Conservation (phyloP, 2,113 vertebrate genomes). For the Macroglossus sobrinus region DNA sequence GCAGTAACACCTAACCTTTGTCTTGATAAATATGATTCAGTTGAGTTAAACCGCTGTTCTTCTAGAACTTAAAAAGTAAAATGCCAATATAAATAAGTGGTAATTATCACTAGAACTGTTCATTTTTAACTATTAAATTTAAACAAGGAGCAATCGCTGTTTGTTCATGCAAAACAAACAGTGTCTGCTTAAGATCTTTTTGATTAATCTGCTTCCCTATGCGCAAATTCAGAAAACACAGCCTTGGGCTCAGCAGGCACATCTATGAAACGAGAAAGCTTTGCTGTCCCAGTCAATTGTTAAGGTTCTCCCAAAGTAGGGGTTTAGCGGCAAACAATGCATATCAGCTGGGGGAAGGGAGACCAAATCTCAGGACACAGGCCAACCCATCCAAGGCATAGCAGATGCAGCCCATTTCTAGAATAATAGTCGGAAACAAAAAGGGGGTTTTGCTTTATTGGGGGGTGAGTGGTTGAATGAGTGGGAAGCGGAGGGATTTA, state of each 20-base stretch:
- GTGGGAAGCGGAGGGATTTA: neutral
- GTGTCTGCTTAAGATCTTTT: slow-evolving; percentile 73
- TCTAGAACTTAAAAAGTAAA: slow-evolving; percentile 67
- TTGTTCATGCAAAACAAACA: slow-evolving; percentile 78
- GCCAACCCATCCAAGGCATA: neutral
- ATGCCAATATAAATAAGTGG: slow-evolving; percentile 70
- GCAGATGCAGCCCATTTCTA: neutral
- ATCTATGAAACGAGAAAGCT: slow-evolving; percentile 43
- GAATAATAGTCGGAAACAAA: neutral
- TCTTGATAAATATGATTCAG: slow-evolving; percentile 54
- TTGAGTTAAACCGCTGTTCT: slow-evolving; percentile 56
- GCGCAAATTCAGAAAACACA: slow-evolving; percentile 43
- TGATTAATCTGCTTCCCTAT: slow-evolving; percentile 70
- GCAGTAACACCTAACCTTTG: slow-evolving; percentile 51
- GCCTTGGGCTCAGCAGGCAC: slow-evolving; percentile 44
- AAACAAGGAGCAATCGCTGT: slow-evolving; percentile 75
- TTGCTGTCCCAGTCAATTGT: neutral
- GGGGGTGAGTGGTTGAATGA: neutral
- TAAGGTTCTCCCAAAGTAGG: slow-evolving; percentile 10
- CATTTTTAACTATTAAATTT: slow-evolving; percentile 78
- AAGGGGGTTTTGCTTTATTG: neutral
- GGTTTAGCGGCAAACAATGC: neutral
- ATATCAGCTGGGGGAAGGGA: neutral
- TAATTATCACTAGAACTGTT: slow-evolving; percentile 75
- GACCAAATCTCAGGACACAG: neutral